Evolutionary conservation across 2,797 vertebrate species (phyloP).

Genomic region (Kryptopterus vitreolus): DNA sequence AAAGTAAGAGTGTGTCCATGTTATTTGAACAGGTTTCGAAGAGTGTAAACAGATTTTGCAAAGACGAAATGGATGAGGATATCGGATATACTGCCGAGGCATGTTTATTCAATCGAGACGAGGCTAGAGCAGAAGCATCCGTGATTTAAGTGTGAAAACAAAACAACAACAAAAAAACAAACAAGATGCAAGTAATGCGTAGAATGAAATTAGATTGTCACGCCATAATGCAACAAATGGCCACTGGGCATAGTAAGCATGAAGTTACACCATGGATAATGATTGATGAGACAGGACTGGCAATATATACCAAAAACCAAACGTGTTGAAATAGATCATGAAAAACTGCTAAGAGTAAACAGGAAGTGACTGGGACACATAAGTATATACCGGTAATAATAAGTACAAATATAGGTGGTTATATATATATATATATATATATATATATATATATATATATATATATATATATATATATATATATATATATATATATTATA

Average conservation of each 20-base stretch:
- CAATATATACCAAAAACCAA: too few relatives aligned
- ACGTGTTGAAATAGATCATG: too few relatives aligned
- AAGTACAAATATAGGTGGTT: too few relatives aligned
- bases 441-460: too few relatives aligned
- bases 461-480: too few relatives aligned
- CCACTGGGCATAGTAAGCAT: neutral
- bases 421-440: too few relatives aligned
- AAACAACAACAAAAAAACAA: neutral
- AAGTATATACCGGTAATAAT: too few relatives aligned
- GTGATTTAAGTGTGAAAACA: neutral
- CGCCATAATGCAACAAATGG: neutral
- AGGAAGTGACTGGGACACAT: neutral
- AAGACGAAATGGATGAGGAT: neutral
- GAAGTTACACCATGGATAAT: neutral
- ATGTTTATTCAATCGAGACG: neutral
- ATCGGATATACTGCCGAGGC: neutral
- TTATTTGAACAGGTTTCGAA: neutral
- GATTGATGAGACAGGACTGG: neutral
- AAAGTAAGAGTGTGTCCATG: too few relatives aligned
- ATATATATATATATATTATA: too few relatives aligned
- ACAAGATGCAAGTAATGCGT: neutral
- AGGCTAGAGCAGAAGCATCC: neutral
- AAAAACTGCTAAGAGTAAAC: too few relatives aligned
- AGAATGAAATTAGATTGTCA: neutral
- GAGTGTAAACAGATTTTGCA: neutral